phyloP scores from a whole-genome alignment of 2,113 vertebrate genomes.

The Saimiri boliviensis region DNA sequence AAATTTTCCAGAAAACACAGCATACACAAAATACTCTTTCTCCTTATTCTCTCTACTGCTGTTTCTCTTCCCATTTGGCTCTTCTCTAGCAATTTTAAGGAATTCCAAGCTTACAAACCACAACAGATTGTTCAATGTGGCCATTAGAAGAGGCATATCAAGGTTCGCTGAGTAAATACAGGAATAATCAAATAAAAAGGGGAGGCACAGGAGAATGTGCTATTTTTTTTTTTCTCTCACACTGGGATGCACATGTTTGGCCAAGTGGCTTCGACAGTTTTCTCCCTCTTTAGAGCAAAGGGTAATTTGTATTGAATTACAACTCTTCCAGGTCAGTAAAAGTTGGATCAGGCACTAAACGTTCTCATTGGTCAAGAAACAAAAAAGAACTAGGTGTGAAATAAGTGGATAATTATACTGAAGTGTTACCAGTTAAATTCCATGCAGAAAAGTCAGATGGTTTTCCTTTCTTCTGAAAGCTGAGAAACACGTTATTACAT shows the following conservation, averaged over 20 bases:
- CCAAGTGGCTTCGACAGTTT: not conserved
- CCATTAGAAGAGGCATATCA: not conserved
- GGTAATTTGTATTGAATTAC: not conserved
- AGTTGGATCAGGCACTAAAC: not conserved
- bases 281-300: not conserved
- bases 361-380: not conserved
- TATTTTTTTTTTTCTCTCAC: not conserved
- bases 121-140: not conserved
- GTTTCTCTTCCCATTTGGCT: not conserved
- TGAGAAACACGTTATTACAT: not conserved
- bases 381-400: not conserved
- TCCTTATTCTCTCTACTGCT: not conserved
- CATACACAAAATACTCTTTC: not conserved
- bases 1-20: not conserved
- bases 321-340: not conserved
- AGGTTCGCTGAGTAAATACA: not conserved
- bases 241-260: too few relatives aligned
- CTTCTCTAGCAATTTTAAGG: not conserved
- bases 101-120: not conserved
- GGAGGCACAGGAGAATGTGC: fast-evolving
- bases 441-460: not conserved
- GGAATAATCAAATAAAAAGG: not conserved
- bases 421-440: slow-evolving; percentile 20
- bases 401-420: not conserved
- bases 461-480: not conserved